Evolutionary conservation across 2,888 invertebrate genomes (phyloP).

Genomic region (Troides helena): DNA sequence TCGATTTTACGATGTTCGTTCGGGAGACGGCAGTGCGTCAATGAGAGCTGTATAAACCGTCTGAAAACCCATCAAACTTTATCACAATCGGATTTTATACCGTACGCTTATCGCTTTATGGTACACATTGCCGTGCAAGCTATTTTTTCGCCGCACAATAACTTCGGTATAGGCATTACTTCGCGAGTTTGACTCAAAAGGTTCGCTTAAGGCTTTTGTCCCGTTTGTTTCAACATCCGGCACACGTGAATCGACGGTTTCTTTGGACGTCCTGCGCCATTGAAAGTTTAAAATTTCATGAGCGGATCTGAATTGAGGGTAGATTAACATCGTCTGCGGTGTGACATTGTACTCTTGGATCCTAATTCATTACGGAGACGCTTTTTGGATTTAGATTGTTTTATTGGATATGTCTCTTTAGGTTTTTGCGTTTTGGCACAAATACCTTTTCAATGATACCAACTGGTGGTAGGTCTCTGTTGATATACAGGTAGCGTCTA

Average conservation of each 20-base stretch:
- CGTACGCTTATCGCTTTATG: conserved; percentile 39
- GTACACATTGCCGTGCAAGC: conserved; percentile 27
- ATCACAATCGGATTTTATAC: conserved; percentile 40
- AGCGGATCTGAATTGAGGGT: conserved; percentile 29
- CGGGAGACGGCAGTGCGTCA: conserved; percentile 54
- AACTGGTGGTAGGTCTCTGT: too few relatives aligned
- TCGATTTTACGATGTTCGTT: conserved; percentile 70
- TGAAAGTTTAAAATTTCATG: conserved; percentile 51
- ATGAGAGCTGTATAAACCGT: conserved; percentile 54
- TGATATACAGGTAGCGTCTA: too few relatives aligned
- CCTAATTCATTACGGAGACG: conserved; percentile 9
- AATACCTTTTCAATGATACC: too few relatives aligned
- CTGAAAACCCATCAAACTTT: conserved; percentile 44
- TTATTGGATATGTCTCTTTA: neutral
- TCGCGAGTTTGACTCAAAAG: conserved; percentile 61
- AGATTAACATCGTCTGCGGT: conserved; percentile 38
- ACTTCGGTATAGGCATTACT: conserved; percentile 66
- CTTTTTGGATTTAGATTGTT: conserved; percentile 13
- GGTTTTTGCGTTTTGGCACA: neutral
- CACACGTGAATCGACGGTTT: conserved; percentile 63
- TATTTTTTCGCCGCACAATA: conserved; percentile 45
- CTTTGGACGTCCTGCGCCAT: conserved; percentile 49
- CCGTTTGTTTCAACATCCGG: conserved; percentile 70
- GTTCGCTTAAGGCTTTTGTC: conserved; percentile 59
- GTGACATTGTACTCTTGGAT: conserved; percentile 31